phyloP scores from a whole-genome alignment of 2,113 vertebrate species.

The Proterorhinus semilunaris region DNA sequence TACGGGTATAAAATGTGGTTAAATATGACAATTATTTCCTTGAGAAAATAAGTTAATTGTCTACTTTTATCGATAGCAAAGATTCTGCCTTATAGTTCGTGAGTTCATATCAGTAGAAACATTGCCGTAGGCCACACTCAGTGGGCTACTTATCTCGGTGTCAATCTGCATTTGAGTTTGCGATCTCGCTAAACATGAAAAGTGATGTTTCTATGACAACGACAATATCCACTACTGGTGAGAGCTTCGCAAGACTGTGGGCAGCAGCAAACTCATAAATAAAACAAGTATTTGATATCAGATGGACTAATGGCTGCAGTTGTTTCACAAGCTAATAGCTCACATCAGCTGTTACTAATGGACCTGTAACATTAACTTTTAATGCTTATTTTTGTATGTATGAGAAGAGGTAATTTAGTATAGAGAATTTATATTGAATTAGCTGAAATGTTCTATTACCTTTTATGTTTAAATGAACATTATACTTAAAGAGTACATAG shows the following conservation, averaged over 20 bases:
- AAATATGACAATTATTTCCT: too few relatives aligned
- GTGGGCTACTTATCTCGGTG: neutral
- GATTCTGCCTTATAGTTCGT: too few relatives aligned
- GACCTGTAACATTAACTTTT: conserved; percentile 41
- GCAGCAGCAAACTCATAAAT: conserved; percentile 53
- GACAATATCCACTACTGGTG: conserved; percentile 25
- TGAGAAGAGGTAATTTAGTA: conserved; percentile 15
- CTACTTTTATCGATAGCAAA: too few relatives aligned
- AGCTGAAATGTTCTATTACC: conserved; percentile 5
- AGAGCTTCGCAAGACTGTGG: conserved; percentile 38
- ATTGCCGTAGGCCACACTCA: neutral
- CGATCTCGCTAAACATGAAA: conserved; percentile 17
- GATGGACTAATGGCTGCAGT: conserved; percentile 36
- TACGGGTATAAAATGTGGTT: too few relatives aligned
- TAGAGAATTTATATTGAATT: conserved; percentile 4
- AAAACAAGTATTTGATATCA: conserved; percentile 42
- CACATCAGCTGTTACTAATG: conserved; percentile 42
- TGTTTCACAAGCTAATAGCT: conserved; percentile 39
- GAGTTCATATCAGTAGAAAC: too few relatives aligned
- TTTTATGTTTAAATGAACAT: neutral
- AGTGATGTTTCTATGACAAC: conserved; percentile 53
- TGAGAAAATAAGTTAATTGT: too few relatives aligned
- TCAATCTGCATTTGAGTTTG: conserved; percentile 8
- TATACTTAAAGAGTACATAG: neutral
- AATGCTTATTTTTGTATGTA: conserved; percentile 40